Evolutionary conservation across 35 echinoderm and acorn worm genomes (phyloP).

Genomic region (Heliocidaris tuberculata): DNA sequence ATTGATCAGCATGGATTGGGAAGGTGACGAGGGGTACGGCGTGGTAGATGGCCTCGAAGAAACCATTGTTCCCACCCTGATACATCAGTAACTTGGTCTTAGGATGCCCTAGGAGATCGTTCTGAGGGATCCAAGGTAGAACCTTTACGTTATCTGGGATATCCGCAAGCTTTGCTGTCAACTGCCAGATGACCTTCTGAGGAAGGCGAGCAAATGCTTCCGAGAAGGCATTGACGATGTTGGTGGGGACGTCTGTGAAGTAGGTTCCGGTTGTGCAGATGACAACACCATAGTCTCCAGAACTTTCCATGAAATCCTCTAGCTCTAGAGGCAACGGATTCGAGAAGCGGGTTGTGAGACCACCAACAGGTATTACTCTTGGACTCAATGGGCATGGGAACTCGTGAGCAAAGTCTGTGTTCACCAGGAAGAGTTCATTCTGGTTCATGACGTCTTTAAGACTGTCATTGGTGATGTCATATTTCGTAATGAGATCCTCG

Average conservation of each 20-base stretch:
- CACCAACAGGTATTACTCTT: slow-evolving; percentile 27
- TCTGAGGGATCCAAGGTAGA: slow-evolving; percentile 32
- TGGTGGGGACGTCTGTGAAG: not conserved
- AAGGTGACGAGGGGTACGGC: slow-evolving; percentile 29
- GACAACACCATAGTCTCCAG: slow-evolving; percentile 27
- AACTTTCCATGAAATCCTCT: slow-evolving; percentile 40
- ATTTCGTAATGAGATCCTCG: not conserved
- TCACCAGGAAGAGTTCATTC: slow-evolving; percentile 28
- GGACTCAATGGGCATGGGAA: slow-evolving; percentile 26
- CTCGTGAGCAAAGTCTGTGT: slow-evolving; percentile 27
- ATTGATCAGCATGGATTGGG: slow-evolving; percentile 43
- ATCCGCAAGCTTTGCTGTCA: not conserved
- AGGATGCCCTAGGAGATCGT: slow-evolving; percentile 42
- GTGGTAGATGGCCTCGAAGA: slow-evolving; percentile 49
- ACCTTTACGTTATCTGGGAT: slow-evolving; percentile 20
- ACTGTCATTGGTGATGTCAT: not conserved
- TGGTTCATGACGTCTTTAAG: not conserved
- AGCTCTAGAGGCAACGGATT: not conserved
- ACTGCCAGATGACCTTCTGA: slow-evolving; percentile 35
- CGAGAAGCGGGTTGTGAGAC: slow-evolving; percentile 20
- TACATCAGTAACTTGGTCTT: slow-evolving; percentile 38
- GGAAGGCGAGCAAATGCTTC: slow-evolving; percentile 32
- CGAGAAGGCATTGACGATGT: not conserved
- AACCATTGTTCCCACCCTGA: slow-evolving; percentile 44
- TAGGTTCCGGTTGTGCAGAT: slow-evolving; percentile 41